A percentile compares a stretch with the other conserved stretches of the same genome.
Evolutionary conservation across 2,797 vertebrate species (phyloP).

Genomic region (Xiphorhynchus erythropygius): DNA sequence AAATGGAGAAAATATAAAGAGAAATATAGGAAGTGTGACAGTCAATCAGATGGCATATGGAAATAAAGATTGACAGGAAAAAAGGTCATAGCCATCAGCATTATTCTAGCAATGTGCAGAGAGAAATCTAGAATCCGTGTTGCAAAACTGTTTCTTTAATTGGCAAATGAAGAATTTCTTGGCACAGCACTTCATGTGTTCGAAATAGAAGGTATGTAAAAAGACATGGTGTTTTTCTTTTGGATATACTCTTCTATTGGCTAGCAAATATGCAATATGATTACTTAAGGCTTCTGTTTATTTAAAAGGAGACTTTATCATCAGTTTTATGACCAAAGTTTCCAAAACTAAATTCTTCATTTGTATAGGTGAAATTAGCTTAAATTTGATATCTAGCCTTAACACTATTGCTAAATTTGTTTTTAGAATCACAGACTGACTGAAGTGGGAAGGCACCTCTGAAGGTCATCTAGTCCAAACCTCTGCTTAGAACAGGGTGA

Average conservation of each 20-base stretch:
- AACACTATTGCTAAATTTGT: neutral
- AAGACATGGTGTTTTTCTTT: neutral
- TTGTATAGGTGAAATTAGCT: neutral
- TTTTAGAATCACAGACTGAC: neutral
- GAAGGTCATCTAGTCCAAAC: neutral
- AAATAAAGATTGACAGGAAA: slow-evolving; percentile 7
- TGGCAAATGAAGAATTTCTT: slow-evolving; percentile 11
- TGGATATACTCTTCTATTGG: neutral
- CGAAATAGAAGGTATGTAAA: neutral
- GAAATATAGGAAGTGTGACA: neutral
- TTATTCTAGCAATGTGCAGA: neutral
- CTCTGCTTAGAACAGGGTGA: neutral
- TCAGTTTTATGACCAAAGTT: neutral
- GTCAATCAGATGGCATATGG: neutral
- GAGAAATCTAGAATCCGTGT: neutral
- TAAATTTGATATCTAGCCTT: neutral
- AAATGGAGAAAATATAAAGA: neutral
- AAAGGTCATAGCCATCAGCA: neutral
- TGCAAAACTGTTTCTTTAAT: neutral
- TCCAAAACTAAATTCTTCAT: neutral
- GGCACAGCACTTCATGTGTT: neutral
- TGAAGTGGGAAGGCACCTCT: neutral
- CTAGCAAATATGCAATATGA: neutral
- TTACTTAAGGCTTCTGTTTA: neutral
- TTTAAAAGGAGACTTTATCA: neutral